These are phyloP conservation scores for Apoderus coryli DNA, from an alignment of 2,888 invertebrate species.

Conservation along the genomic window DNA sequence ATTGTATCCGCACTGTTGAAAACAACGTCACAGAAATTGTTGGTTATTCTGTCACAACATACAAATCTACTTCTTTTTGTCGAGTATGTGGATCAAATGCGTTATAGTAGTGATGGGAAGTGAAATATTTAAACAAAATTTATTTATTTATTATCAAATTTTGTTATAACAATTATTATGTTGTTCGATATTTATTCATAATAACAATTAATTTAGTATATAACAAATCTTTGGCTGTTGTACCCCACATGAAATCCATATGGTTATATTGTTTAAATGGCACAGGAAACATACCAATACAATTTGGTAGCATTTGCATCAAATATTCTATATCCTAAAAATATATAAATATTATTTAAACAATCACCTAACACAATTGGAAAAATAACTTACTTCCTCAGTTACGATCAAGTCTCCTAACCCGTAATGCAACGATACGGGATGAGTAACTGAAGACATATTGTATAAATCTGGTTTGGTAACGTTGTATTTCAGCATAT, in stretches of 20 bases:
- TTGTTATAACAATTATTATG: too few species aligned
- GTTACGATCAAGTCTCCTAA: slow-evolving; percentile 40
- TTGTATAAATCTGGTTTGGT: slow-evolving; percentile 22
- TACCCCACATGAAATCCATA: slow-evolving; percentile 55
- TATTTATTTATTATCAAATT: too few species aligned
- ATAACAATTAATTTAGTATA: slow-evolving; percentile 42
- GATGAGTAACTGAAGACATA: slow-evolving; percentile 33
- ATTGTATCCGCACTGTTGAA: too few species aligned
- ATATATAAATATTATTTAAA: slow-evolving; percentile 8
- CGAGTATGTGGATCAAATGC: too few species aligned
- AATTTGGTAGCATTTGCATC: slow-evolving; percentile 37
- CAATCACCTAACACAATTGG: not conserved
- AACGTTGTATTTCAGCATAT: slow-evolving; percentile 18
- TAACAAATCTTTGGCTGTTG: slow-evolving; percentile 41
- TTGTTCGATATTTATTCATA: slow-evolving; percentile 36
- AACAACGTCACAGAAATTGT: too few species aligned
- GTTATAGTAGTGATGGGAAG: too few species aligned
- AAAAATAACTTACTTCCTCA: slow-evolving; percentile 25
- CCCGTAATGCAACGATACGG: slow-evolving; percentile 37
- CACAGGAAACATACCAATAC: slow-evolving; percentile 41
- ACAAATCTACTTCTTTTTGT: too few species aligned
- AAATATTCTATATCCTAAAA: slow-evolving; percentile 43
- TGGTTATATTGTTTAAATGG: slow-evolving; percentile 46
- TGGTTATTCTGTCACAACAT: too few species aligned
- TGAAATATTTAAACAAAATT: too few species aligned